These are phyloP conservation scores for Drosophila lini DNA, from an alignment of 1,140 invertebrate species.

Conservation along the genomic window DNA sequence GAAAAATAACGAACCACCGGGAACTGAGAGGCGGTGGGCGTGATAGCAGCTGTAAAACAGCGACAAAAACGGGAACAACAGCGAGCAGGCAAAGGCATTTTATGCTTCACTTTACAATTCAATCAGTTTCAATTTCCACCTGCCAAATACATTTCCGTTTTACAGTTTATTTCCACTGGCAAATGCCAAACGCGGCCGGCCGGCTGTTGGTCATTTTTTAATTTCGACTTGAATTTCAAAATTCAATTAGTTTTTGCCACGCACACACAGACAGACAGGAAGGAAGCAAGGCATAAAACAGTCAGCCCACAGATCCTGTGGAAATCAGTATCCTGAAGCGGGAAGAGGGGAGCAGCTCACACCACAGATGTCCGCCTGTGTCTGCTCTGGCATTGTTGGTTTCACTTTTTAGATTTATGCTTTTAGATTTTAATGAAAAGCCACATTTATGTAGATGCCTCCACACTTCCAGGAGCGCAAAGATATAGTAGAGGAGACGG, in stretches of 20 bases:
- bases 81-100: conserved; percentile 51
- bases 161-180: conserved; percentile 64
- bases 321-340: conserved; percentile 11
- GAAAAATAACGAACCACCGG: neutral
- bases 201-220: conserved; percentile 72
- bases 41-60: conserved; percentile 51
- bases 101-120: conserved; percentile 80
- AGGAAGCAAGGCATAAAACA: conserved; percentile 53
- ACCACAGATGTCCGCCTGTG: conserved; percentile 48
- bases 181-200: conserved; percentile 19
- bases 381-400: conserved; percentile 57
- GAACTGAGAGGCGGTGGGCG: conserved; percentile 10
- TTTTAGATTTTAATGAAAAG: conserved; percentile 79
- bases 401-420: conserved; percentile 78
- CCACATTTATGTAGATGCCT: conserved; percentile 58
- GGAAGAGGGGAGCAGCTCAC: neutral
- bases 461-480: conserved; percentile 18
- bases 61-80: conserved; percentile 32
- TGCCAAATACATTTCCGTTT: conserved; percentile 80
- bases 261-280: conserved; percentile 19
- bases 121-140: conserved; percentile 82
- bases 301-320: conserved; percentile 36
- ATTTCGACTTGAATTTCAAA: conserved; percentile 76
- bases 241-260: conserved; percentile 70
- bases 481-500: conserved; percentile 19